Conservation (phyloP, 1,140 invertebrate genomes). For the Drosophila repleta region DNA sequence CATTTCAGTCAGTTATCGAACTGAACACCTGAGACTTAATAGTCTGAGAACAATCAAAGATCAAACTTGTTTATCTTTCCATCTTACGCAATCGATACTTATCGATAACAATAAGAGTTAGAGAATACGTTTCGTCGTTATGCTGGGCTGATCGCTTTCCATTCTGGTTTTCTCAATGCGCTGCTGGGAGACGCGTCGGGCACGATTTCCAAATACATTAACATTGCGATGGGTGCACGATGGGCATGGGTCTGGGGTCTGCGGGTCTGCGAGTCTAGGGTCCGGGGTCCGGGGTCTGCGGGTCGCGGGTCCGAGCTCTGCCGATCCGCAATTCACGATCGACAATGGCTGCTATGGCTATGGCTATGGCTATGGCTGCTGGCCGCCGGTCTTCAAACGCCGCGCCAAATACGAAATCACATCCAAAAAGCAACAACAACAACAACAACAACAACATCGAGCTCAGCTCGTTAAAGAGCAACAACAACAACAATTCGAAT, state of each 20-base stretch:
- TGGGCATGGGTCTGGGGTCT: conserved; percentile 25
- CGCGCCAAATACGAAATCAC: conserved; percentile 74
- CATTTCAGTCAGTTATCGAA: no score
- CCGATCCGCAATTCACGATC: conserved; percentile 42
- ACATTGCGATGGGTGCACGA: conserved; percentile 76
- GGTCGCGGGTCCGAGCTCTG: conserved; percentile 9
- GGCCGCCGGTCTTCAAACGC: conserved; percentile 64
- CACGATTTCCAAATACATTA: conserved; percentile 83
- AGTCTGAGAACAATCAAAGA: no score
- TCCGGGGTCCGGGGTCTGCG: conserved; percentile 22
- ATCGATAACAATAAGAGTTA: conserved; percentile 14
- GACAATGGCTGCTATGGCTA: conserved; percentile 23
- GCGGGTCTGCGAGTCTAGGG: conserved; percentile 11
- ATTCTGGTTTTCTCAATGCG: conserved; percentile 63
- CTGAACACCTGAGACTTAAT: no score
- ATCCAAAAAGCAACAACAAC: conserved; percentile 49
- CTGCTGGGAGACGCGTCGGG: conserved; percentile 35
- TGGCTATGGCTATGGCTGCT: conserved; percentile 29
- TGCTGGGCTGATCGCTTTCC: conserved; percentile 38
- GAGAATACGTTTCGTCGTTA: conserved; percentile 35
- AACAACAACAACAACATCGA: conserved; percentile 11
- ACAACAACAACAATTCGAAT: conserved; percentile 45
- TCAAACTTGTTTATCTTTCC: no score
- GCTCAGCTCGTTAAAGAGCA: conserved; percentile 15
- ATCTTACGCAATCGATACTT: not conserved